Evolutionary conservation across 2,797 vertebrate species (phyloP), one percentile per base, ranked within the genome.

Genomic region (Pipistrellus nathusii): DNA sequence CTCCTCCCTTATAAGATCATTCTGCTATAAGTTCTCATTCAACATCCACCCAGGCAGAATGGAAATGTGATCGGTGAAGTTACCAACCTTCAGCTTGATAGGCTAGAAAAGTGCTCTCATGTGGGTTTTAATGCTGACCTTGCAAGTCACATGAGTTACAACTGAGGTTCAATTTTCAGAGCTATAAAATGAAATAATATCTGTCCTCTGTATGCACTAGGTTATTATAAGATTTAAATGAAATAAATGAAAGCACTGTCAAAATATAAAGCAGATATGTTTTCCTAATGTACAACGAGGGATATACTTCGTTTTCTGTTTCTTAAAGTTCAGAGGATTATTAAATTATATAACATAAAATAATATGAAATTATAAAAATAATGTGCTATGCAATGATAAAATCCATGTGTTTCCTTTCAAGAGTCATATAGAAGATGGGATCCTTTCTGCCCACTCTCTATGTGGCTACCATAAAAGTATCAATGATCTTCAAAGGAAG

Each of bases 241-340:
- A 72, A 44, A 14, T 13, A 57, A 75, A 32, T 21, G 17, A 81
- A 83, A 51, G 4, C 17, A 41, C 23, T 57, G 59, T 41, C 10
- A 53, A 87, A 72, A 48, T 86, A 66, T 55, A 14, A 81, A 21
- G 9, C 12, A 84, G 59, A 92, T 35, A 5, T 62, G n/a, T 48
- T 93, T 95, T 66, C 25, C 46, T 81, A 73, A 35, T 25, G 20
- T 20, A 41, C 25, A 38, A 30, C 30, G 6, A 35, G 27, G 59
- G 11, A 59, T 66, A 91, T 21, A 72, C 30, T 91, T 94, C 9
- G 23, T 91, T 87, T 89, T 91, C 44, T 86, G 23, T 57, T 89
- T 85, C 46, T 82, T 86, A 73, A 95, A 69, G 30, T 77, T 90
- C 11, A 48, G 18, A 82, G n/a, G 41, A 73, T 53, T 77, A 73